Percentiles rank a stretch among this genome's conserved stretches.
phyloP scores from a whole-genome alignment of 2,888 invertebrate species.

The Andrena trimmerana region DNA sequence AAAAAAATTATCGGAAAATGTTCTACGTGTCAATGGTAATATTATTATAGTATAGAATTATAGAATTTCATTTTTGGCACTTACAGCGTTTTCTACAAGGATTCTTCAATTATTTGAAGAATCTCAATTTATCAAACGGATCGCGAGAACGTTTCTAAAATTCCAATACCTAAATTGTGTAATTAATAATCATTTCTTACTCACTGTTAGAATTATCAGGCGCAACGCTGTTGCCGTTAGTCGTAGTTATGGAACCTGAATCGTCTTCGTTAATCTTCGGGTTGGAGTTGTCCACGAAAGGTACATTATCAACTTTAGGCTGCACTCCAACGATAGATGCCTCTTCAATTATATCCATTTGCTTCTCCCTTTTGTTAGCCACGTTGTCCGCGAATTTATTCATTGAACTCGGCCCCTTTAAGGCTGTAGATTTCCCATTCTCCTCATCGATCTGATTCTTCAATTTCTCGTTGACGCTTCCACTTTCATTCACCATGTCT shows the following conservation, averaged over 20 bases:
- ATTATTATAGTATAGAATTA: too few species aligned
- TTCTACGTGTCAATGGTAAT: too few species aligned
- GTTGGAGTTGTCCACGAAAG: slow-evolving; percentile 64
- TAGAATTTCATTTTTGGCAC: too few species aligned
- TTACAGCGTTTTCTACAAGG: too few species aligned
- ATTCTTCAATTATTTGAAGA: too few species aligned
- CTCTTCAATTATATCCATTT: slow-evolving; percentile 43
- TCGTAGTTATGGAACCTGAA: background rate
- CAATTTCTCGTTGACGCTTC: slow-evolving; percentile 52
- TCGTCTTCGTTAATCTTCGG: slow-evolving; percentile 61
- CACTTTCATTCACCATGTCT: slow-evolving; percentile 43
- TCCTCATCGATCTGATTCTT: slow-evolving; percentile 33
- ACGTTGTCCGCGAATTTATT: slow-evolving; percentile 55
- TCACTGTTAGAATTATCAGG: slow-evolving; percentile 33
- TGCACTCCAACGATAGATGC: slow-evolving; percentile 53
- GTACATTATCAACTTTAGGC: slow-evolving; percentile 59
- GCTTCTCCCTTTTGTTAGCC: slow-evolving; percentile 33
- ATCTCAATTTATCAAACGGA: too few species aligned
- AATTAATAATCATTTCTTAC: slow-evolving; percentile 13
- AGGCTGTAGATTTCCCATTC: slow-evolving; percentile 4
- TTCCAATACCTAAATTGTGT: background rate
- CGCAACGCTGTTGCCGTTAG: slow-evolving; percentile 29
- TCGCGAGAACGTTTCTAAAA: too few species aligned
- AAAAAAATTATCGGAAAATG: too few species aligned
- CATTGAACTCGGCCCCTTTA: slow-evolving; percentile 17